Conservation (phyloP, 2,113 vertebrate genomes). For the Anser brachyrhynchus region DNA sequence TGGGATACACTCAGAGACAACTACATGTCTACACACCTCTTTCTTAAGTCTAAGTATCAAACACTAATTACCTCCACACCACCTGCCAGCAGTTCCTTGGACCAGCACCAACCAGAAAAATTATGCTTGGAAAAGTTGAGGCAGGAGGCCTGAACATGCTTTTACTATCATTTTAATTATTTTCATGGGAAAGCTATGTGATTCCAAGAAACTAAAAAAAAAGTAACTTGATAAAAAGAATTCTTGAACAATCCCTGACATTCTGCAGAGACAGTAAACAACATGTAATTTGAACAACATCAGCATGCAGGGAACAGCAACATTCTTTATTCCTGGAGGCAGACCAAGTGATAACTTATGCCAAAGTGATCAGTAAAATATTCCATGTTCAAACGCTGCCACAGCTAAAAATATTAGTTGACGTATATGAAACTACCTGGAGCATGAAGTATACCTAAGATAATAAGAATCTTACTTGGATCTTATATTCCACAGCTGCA, state of each 20-base stretch:
- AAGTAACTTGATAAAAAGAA: neutral
- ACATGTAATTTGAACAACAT: neutral
- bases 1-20: neutral
- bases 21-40: neutral
- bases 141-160: neutral
- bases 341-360: neutral
- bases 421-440: neutral
- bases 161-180: neutral
- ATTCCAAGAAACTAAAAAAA: neutral
- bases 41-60: neutral
- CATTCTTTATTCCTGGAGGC: neutral
- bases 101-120: neutral
- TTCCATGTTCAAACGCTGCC: neutral
- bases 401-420: neutral
- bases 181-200: neutral
- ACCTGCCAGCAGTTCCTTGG: neutral
- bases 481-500: constrained; percentile 98
- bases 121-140: neutral
- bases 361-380: neutral
- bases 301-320: neutral
- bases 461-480: constrained; percentile 84
- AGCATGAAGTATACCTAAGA: neutral
- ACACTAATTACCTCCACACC: neutral
- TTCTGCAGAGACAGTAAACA: constrained; percentile 5
- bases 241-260: neutral